Conservation (phyloP, 2,113 vertebrate genomes). For the Ancistrus triradiatus region DNA sequence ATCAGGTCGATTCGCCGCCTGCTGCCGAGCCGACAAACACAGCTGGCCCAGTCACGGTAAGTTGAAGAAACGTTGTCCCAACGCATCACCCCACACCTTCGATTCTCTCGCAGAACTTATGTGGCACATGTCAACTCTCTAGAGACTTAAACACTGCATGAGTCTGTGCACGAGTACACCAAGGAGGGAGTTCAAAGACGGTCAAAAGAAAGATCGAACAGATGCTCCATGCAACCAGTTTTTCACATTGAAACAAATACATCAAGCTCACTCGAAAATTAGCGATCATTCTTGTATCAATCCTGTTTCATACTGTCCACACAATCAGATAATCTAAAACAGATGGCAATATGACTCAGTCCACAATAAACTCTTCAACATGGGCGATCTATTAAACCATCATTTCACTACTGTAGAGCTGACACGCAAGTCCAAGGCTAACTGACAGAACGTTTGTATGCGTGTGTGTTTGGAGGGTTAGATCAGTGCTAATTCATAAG, state of each 20-base stretch:
- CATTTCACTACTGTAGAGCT: background rate
- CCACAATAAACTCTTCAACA: background rate
- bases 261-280: too few relatives aligned
- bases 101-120: conserved; percentile 39
- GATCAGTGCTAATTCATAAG: background rate
- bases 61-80: conserved; percentile 44
- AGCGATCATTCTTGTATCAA: background rate
- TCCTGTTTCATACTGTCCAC: background rate
- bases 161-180: background rate
- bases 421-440: background rate
- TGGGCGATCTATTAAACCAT: background rate
- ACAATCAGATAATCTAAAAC: conserved; percentile 4
- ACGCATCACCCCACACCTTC: conserved; percentile 44
- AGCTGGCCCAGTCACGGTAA: conserved; percentile 48
- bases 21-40: conserved; percentile 34
- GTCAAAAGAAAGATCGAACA: too few relatives aligned
- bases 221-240: too few relatives aligned
- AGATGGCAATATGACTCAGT: conserved; percentile 9
- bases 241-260: too few relatives aligned
- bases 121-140: conserved; percentile 46
- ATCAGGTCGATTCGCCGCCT: conserved; percentile 35
- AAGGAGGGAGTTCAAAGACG: too few relatives aligned
- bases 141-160: conserved; percentile 27
- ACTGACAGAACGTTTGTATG: background rate
- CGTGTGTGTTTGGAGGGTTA: background rate